Conservation (phyloP, 2,113 vertebrate species). For the Telmatochromis sp. region DNA sequence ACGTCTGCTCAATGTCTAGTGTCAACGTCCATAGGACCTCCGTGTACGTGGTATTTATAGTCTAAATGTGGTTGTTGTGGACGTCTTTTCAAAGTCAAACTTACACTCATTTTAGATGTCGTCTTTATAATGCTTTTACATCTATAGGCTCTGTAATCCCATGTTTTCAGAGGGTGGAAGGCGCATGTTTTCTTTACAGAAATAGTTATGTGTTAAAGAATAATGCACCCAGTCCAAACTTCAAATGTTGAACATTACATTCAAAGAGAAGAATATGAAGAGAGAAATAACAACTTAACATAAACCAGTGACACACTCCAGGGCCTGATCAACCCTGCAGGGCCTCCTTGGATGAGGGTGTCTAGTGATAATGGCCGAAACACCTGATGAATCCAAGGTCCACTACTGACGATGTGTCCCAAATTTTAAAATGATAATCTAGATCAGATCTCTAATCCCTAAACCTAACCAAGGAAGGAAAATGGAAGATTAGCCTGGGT, state of each 20-base stretch:
- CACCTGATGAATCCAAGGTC: neutral
- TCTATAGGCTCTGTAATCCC: neutral
- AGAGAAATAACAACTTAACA: neutral
- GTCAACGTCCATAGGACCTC: neutral
- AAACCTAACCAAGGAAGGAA: neutral
- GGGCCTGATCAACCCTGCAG: too few relatives aligned
- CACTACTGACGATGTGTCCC: neutral
- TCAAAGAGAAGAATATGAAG: neutral
- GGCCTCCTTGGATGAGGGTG: too few relatives aligned
- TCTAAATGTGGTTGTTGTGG: neutral
- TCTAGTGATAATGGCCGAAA: neutral
- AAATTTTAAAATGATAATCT: neutral
- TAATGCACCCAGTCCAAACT: neutral
- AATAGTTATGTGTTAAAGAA: neutral
- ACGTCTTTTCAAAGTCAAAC: neutral
- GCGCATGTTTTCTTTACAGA: neutral
- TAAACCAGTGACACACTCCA: neutral
- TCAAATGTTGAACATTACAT: neutral
- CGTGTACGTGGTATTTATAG: neutral
- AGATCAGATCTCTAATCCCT: neutral
- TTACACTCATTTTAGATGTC: neutral
- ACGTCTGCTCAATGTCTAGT: neutral
- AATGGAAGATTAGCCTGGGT: neutral
- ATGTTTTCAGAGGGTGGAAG: neutral
- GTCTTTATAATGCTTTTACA: neutral